Percentiles rank a stretch among this genome's conserved stretches.
Evolutionary conservation across 2,888 invertebrate genomes (phyloP).

Genomic region (Caenorhabditis sulstoni): DNA sequence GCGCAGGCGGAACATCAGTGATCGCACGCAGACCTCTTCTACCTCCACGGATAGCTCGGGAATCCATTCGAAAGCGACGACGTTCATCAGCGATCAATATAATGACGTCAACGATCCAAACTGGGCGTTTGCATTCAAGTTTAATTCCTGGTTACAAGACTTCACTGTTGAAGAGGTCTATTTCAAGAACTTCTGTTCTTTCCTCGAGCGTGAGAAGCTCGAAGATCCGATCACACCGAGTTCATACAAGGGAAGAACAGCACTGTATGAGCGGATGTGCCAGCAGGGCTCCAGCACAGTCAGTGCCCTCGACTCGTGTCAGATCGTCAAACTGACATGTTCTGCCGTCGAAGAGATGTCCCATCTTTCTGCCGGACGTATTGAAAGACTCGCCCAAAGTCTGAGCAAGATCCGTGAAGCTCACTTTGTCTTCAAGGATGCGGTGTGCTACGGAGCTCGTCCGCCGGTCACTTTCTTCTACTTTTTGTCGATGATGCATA

Average conservation of each 20-base stretch:
- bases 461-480: slow-evolving; percentile 57
- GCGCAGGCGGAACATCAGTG: slow-evolving; percentile 30
- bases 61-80: slow-evolving; percentile 16
- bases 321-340: slow-evolving; percentile 8
- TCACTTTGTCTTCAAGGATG: slow-evolving; percentile 58
- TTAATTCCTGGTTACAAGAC: slow-evolving; percentile 39
- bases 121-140: slow-evolving; percentile 58
- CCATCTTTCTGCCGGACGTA: slow-evolving; percentile 38
- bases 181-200: slow-evolving; percentile 61
- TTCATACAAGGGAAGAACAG: slow-evolving; percentile 38
- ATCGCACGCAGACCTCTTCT: slow-evolving; percentile 31
- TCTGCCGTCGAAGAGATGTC: slow-evolving; percentile 9
- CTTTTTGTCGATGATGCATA: slow-evolving; percentile 44
- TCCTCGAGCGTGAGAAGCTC: slow-evolving; percentile 53
- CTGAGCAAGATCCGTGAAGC: slow-evolving; percentile 19
- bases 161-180: slow-evolving; percentile 47
- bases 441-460: slow-evolving; percentile 50
- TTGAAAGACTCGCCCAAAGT: slow-evolving; percentile 46
- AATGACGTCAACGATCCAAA: slow-evolving; percentile 42
- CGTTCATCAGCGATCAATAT: slow-evolving; percentile 57
- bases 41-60: slow-evolving; percentile 38
- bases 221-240: slow-evolving; percentile 40
- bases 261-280: slow-evolving; percentile 24
- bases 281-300: background rate
- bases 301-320: background rate